Evolutionary conservation across 2,888 invertebrate genomes (phyloP), one percentile per base, ranked within the genome.

Genomic region (Meteorus cinctellus): DNA sequence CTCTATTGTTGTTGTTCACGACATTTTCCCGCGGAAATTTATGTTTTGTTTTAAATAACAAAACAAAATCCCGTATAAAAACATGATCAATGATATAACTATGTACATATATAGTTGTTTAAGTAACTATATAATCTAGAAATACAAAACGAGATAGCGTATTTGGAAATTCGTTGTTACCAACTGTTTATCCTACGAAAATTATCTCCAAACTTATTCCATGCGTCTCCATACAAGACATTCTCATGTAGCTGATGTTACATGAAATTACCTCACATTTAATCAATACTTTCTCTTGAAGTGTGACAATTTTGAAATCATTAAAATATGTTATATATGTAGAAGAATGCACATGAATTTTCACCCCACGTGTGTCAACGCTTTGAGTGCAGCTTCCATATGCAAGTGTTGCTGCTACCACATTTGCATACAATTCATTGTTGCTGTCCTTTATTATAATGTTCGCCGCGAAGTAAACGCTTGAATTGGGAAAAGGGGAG

Each of bases 401-500:
- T 19, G 19, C 19, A n/a, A 4, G n/a, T n/a, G 2, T 10, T 55
- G 55, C 24, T 4, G 8, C 55, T 19, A 36, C 2, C 27, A 24
- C 41, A 74, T 74, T 67, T 74, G 67, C 67, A 67, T 74, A 67
- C 19, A 31, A 59, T 48, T 48, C 29, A 16, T 10, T 66, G 55
- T 71, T 29, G 16, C 51, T 68, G 31, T 59, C 41, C 41, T 59
- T 41, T 8, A 55, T 70, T 70, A 41, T 41, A 60, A 41, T 70
- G 60, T 60, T 70, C 41, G n/a, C 41, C 60, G 29, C n/a, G 29
- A 31, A 24, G 59, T 31, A 36, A 59, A n/a, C 12, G 41, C 24
- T 70, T 41, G 60, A 70, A 70, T 70, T 59, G 60, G 55, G 60
- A 59, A 34, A 70, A 60, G 60, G 60, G 70, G 70, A 16, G 12